phyloP scores from a whole-genome alignment of 2,797 vertebrate genomes.

The Lithobates pipiens region DNA sequence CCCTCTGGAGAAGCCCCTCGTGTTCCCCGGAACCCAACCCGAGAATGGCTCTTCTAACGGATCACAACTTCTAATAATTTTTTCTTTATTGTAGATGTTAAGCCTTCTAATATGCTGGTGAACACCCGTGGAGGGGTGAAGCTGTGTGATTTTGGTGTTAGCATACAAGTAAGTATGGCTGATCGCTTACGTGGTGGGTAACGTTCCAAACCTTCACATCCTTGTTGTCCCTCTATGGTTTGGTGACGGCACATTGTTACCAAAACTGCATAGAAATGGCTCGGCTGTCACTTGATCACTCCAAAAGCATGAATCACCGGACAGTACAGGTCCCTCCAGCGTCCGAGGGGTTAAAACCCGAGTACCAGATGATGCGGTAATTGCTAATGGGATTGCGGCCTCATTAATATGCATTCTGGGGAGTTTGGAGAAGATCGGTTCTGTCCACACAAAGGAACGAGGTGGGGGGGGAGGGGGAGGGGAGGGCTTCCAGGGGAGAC shows the following conservation, averaged over 20 bases:
- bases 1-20: no score
- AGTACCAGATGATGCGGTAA: conserved; percentile 97
- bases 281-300: conserved; percentile 76
- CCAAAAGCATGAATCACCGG: conserved; percentile 32
- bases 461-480: conserved; percentile 77
- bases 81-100: conserved; percentile 86
- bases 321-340: conserved; percentile 65
- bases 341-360: conserved; percentile 78
- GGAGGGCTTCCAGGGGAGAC: conserved; percentile 83
- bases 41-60: no score
- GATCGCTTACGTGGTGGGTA: not conserved
- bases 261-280: not conserved
- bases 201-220: not conserved
- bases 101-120: conserved; percentile 97
- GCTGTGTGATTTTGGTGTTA: conserved; percentile 98
- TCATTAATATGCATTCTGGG: conserved; percentile 95
- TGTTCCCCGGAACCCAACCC: no score
- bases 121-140: conserved; percentile 97
- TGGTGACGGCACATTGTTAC: not conserved
- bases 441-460: conserved; percentile 91
- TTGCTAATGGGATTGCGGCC: conserved; percentile 94
- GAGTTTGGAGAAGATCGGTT: conserved; percentile 72
- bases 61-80: not conserved
- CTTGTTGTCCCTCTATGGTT: not conserved
- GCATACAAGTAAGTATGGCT: conserved; percentile 88